Base-by-base conservation (phyloP, 2,113 vertebrate genomes). In the Columba janthina region DNA sequence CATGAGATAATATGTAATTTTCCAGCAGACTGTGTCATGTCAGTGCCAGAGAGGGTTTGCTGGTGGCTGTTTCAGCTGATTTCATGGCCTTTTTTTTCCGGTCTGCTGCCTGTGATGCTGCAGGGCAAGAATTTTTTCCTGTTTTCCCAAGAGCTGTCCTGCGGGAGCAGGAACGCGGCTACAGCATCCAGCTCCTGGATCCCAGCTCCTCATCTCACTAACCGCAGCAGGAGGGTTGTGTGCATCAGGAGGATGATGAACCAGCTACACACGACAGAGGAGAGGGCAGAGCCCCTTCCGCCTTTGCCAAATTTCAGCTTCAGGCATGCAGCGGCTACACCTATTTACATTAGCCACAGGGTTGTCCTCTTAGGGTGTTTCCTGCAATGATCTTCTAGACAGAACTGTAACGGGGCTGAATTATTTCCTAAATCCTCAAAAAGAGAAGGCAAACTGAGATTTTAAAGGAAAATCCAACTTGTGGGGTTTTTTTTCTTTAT, bases 221-320 rank as follows among this genome's bases (percentile, higher is more conserved):
- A 29, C 38, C 86, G 40, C 9, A 3, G 89, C 25, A 4, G 89
- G 28, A 88, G 79, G 51, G 22, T 16, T 53, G 62, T 20, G 65
- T 9, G 40, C 77, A 12, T 29, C 60, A 1, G 34, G 56, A 1
- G 2, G 28, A 4, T 8, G n/a, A 40, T 42, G 57, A 71, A 51
- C 54, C 8, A 3, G 61, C 31, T 50, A 44, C 44, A 1, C 12
- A 0, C 24, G 1, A 10, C 1, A 4, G 5, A 38, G n/a, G 5
- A 21, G 38, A 15, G 62, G 48, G 42, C 44, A 34, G 29, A 60
- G 16, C 4, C 21, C 38, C 48, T 31, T 48, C 73, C 50, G 60
- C 46, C 69, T 29, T 29, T 67, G 62, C 87, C 70, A 44, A 17
- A 67, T 66, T 32, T 72, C 88, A 70, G 61, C 74, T 74, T 48